Evolutionary conservation across 2,797 vertebrate species (phyloP), one percentile per base, ranked within the genome.

Genomic region (Tadarida brasiliensis): DNA sequence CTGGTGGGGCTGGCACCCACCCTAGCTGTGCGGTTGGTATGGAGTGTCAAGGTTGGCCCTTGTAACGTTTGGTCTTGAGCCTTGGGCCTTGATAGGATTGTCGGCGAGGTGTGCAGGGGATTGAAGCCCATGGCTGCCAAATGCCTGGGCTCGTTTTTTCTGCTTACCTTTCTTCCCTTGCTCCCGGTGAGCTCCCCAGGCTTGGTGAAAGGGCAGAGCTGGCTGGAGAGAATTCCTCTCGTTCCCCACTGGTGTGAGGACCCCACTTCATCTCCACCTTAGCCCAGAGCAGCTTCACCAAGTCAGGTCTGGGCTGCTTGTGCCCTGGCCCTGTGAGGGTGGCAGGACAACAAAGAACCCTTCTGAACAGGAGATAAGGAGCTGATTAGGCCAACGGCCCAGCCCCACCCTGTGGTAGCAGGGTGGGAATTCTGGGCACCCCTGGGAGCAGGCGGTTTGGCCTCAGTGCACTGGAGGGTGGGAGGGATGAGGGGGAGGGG

Each of bases 301-400:
- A 15, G 47, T 20, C 68, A n/a, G 49, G n/a, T 47, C 68, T 89
- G 30, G 24, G 61, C 76, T 68, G 83, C 74, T 56, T 74, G 19
- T 2, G 33, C 57, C 82, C 4, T 12, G 47, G 63, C 56, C 77
- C 78, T 51, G 54, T 71, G 77, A 49, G 44, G 91, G 94, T 82
- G 85, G 95, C 77, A 57, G 57, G 59, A 84, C 54, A 87, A 93
- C 78, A 96, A 96, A 95, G 94, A 88, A 12, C 54, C 65, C 71
- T 96, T 96, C 96, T 93, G 35, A 91, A 3, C 3, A 19, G 68
- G 26, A 96, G 95, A 95, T 93, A 93, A 93, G 93, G 74, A 63
- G 28, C 71, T 83, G 92, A 94, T 94, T 92, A 94, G 92, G n/a
- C 94, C 90, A 90, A 86, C 74, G 15, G 94, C 87, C 59, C 17